Evolutionary conservation across 1,140 invertebrate species (phyloP).

Genomic region (Pantala flavescens): DNA sequence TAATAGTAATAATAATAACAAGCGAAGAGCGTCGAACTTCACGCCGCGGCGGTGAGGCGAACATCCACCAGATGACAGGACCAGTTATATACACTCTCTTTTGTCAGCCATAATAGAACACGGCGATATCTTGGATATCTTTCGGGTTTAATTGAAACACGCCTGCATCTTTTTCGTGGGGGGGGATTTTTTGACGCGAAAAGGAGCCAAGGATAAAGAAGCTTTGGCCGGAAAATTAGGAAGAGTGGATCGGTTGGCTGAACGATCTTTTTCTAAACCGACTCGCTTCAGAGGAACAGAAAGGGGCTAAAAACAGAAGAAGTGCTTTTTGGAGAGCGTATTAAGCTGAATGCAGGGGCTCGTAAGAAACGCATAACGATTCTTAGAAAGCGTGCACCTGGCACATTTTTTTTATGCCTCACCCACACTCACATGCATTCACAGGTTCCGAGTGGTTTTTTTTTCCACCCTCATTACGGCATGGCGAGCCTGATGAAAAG

Average conservation of each 20-base stretch:
- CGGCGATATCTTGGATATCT: not conserved
- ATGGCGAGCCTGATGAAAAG: not conserved
- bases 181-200: not conserved
- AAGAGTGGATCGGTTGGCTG: not conserved
- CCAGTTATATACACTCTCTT: not conserved
- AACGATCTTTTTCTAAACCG: not conserved
- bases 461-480: not conserved
- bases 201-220: not conserved
- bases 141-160: not conserved
- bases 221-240: constrained; percentile 4
- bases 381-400: constrained; percentile 3
- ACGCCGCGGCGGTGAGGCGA: not conserved
- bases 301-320: not conserved
- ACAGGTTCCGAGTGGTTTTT: not conserved
- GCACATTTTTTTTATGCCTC: not conserved
- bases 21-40: too few species aligned
- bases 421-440: not conserved
- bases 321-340: not conserved
- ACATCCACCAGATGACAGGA: not conserved
- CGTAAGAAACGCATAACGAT: constrained; percentile 9
- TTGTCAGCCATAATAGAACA: not conserved
- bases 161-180: not conserved
- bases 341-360: not conserved
- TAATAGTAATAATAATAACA: too few species aligned
- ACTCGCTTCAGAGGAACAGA: not conserved